Percentiles rank a stretch among this genome's conserved stretches.
phyloP scores from a whole-genome alignment of 2,797 vertebrate genomes.

The Calcarius lapponicus region DNA sequence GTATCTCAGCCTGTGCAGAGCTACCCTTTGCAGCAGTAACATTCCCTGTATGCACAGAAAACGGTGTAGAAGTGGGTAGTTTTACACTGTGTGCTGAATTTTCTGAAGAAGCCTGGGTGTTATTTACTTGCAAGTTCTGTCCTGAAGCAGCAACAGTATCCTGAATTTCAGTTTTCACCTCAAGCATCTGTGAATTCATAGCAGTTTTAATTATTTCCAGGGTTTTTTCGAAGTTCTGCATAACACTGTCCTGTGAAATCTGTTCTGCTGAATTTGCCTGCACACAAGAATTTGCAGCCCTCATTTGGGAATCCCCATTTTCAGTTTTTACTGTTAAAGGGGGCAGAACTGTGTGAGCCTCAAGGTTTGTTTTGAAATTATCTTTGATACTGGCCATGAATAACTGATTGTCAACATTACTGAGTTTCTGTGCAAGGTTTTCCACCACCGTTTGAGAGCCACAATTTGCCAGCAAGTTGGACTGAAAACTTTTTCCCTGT shows the following conservation, averaged over 20 bases:
- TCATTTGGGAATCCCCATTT: constrained; percentile 75
- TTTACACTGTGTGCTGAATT: constrained; percentile 44
- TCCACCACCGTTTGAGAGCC: constrained; percentile 69
- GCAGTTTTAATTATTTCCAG: constrained; percentile 80
- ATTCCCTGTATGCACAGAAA: constrained; percentile 16
- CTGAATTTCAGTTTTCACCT: constrained; percentile 76
- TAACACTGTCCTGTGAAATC: constrained; percentile 72
- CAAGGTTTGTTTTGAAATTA: constrained; percentile 75
- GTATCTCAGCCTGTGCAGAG: constrained; percentile 62
- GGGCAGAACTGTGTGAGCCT: constrained; percentile 57
- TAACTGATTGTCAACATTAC: constrained; percentile 77
- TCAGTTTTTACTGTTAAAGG: constrained; percentile 76
- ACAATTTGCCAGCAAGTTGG: constrained; percentile 71
- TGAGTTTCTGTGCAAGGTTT: constrained; percentile 78
- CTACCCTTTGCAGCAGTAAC: constrained; percentile 43
- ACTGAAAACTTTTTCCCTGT: constrained; percentile 64
- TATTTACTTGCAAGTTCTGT: constrained; percentile 59
- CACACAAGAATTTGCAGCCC: constrained; percentile 67
- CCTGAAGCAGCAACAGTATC: constrained; percentile 44
- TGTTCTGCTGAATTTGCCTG: constrained; percentile 64
- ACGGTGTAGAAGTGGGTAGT: constrained; percentile 27
- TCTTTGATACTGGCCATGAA: constrained; percentile 76
- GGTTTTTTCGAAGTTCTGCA: constrained; percentile 80
- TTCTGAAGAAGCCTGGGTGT: constrained; percentile 44
- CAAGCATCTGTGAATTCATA: constrained; percentile 76